These are phyloP conservation scores for Lasioglossum lativentre DNA, from an alignment of 2,888 invertebrate genomes.

Conservation along the genomic window DNA sequence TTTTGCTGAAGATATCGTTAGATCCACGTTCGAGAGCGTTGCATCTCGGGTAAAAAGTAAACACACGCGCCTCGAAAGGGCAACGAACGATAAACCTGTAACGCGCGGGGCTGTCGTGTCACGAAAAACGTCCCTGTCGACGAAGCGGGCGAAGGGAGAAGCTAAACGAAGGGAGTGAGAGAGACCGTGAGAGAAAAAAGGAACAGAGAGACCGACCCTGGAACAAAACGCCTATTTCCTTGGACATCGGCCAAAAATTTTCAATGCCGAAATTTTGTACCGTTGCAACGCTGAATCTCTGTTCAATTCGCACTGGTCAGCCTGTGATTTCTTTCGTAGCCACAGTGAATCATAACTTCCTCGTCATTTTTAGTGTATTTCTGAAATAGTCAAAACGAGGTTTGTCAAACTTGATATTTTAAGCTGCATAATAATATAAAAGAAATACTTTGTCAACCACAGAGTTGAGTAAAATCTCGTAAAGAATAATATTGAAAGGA, in stretches of 20 bases:
- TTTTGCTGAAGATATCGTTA: neutral
- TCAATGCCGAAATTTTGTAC: neutral
- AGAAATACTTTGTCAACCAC: neutral
- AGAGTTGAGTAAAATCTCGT: neutral
- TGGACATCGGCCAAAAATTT: neutral
- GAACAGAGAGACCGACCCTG: neutral
- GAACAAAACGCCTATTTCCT: neutral
- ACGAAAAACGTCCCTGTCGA: conserved; percentile 30
- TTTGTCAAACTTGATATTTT: neutral
- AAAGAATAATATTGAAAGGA: neutral
- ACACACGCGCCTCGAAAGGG: conserved; percentile 14
- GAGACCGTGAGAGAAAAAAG: neutral
- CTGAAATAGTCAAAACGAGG: neutral
- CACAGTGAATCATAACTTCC: neutral
- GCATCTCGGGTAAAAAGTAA: conserved; percentile 2
- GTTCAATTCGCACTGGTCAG: neutral
- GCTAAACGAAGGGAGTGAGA: neutral
- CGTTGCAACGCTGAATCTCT: neutral
- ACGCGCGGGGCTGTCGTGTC: conserved; percentile 13
- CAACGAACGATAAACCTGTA: conserved; percentile 47
- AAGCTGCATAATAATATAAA: neutral
- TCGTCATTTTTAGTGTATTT: neutral
- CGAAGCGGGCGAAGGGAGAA: neutral
- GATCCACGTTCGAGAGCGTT: neutral
- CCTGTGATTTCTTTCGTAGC: neutral